Conservation (phyloP, 2,888 invertebrate species). For the Caenorhabditis uteleia region DNA sequence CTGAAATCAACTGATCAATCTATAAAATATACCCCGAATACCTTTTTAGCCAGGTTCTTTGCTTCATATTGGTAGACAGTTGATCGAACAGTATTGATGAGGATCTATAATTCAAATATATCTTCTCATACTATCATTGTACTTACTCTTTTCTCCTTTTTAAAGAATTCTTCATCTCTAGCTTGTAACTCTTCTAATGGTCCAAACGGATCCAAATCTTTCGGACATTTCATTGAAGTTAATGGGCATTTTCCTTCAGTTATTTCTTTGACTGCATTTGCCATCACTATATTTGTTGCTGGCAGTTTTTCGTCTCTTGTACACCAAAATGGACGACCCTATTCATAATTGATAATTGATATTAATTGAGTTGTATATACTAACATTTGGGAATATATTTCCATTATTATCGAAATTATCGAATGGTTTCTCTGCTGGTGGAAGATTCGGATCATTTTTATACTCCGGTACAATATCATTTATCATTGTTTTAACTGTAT, state of each 20-base stretch:
- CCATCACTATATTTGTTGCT: neutral
- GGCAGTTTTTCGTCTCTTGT: constrained; percentile 2
- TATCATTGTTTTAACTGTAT: too few species aligned
- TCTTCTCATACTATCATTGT: neutral
- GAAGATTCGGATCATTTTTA: too few species aligned
- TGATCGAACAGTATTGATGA: constrained; percentile 6
- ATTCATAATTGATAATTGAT: neutral
- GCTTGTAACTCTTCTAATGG: neutral
- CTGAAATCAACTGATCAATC: neutral
- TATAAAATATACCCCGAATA: too few species aligned
- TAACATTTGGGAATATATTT: neutral
- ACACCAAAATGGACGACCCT: constrained; percentile 11
- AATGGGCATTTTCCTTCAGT: constrained; percentile 4
- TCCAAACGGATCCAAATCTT: constrained; percentile 2
- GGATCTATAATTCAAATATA: neutral
- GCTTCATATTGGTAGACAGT: neutral
- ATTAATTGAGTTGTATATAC: neutral
- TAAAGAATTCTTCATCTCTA: constrained; percentile 4
- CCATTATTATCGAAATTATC: constrained; percentile 2
- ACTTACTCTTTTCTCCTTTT: constrained; percentile 3
- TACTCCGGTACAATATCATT: too few species aligned
- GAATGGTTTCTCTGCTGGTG: neutral
- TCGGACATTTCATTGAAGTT: too few species aligned
- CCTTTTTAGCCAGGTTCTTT: neutral
- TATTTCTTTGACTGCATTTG: constrained; percentile 1